Base-by-base conservation (phyloP, 2,888 invertebrate species). In the Cremastinae sp. region DNA sequence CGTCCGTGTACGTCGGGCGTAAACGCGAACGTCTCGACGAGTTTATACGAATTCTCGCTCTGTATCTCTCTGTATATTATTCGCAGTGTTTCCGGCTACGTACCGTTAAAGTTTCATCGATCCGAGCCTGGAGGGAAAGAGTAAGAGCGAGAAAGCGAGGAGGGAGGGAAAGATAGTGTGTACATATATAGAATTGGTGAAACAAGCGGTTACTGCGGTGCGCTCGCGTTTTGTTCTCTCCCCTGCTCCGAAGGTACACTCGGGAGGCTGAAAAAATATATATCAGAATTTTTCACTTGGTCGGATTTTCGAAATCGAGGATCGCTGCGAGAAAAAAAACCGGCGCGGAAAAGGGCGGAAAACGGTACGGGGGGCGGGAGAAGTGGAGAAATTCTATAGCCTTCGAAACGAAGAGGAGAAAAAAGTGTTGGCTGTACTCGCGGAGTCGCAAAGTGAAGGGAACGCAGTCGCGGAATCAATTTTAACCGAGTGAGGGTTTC, bases 401-500 rank as follows among this genome's bases (percentile, higher is more conserved):
- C 2, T 5, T 3, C 28, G 28, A 28, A 5, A 5, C 2, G 5
- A 28, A 28, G 28, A 28, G 28, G 28, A 28, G 5, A n/a, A 28
- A 28, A 28, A 28, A 28, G 2, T 28, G 28, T 28, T 28, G 2
- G 28, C 28, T 5, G 28, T 28, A 28, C 28, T 28, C 28, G 2
- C 28, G 2, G 47, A 61, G 51, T 56, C 10, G 16, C 16, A 28
- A 5, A 28, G 5, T 28, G 56, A 9, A 47, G 53, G 20, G 12
- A 34, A 34, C 51, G 28, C 36, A 64, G 51, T 74, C 41, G 53
- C 36, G 65, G 38, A 76, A 74, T 76, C 79, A 78, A 78, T 78
- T 79, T 72, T 74, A 41, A 53, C 72, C 36, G 65, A 74, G 65
- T 51, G 73, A 78, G 65, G 71, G 62, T 72, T 76, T 74, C 61